phyloP scores from a whole-genome alignment of 2,888 invertebrate species.

The Epinotia nisella region DNA sequence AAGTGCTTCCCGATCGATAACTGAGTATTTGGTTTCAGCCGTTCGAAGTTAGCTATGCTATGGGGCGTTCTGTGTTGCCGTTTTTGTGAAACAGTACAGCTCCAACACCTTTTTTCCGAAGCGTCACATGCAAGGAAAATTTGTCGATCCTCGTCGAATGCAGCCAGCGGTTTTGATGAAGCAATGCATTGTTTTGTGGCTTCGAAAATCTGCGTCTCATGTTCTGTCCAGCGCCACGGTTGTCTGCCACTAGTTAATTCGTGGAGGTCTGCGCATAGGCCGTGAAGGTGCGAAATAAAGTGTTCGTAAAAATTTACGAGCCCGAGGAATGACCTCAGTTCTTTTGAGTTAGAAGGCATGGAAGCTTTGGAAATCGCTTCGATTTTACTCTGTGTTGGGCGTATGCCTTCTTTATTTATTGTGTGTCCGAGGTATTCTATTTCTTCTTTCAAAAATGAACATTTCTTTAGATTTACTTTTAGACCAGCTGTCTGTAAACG shows the following conservation, averaged over 20 bases:
- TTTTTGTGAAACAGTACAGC: slow-evolving; percentile 32
- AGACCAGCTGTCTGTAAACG: slow-evolving; percentile 18
- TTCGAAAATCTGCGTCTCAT: no score
- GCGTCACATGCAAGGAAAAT: slow-evolving; percentile 28
- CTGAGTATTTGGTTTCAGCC: slow-evolving; percentile 40
- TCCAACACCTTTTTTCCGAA: slow-evolving; percentile 34
- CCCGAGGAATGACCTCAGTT: slow-evolving; percentile 28
- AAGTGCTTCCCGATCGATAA: slow-evolving; percentile 41
- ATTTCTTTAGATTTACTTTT: slow-evolving; percentile 26
- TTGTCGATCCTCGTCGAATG: slow-evolving; percentile 19
- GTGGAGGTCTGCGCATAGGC: no score
- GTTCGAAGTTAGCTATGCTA: slow-evolving; percentile 32
- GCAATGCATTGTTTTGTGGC: no score
- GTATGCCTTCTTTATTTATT: slow-evolving; percentile 40
- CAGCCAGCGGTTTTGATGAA: no score
- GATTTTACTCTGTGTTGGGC: slow-evolving; percentile 32
- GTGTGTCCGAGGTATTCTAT: slow-evolving; percentile 40
- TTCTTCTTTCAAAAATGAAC: slow-evolving; percentile 29
- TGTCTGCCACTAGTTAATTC: no score
- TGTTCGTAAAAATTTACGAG: slow-evolving; percentile 35
- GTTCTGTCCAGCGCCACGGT: no score
- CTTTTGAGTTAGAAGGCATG: slow-evolving; percentile 1
- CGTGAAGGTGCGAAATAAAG: no score
- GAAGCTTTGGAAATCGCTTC: slow-evolving; percentile 23
- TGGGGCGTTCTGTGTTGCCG: slow-evolving; percentile 21